A percentile compares a stretch with the other conserved stretches of the same genome.
Evolutionary conservation across 1,140 invertebrate species (phyloP).

Genomic region (Hermatobates lingyangjiaoensis): DNA sequence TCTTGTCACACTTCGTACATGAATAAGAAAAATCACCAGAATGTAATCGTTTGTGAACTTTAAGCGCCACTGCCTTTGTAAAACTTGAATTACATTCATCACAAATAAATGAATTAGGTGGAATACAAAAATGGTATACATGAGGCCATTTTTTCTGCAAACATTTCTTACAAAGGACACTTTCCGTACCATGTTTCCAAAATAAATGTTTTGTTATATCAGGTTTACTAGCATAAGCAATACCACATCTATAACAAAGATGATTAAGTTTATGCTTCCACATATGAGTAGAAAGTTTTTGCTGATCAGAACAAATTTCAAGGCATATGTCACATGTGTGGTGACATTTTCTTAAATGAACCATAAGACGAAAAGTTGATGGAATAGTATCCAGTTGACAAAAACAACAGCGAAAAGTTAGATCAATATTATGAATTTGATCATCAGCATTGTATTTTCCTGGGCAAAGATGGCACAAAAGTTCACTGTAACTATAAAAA

Average conservation of each 20-base stretch:
- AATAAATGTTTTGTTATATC: constrained; percentile 73
- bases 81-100: constrained; percentile 59
- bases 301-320: constrained; percentile 54
- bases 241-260: constrained; percentile 64
- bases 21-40: constrained; percentile 43
- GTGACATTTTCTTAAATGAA: constrained; percentile 61
- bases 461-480: constrained; percentile 65
- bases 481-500: constrained; percentile 67
- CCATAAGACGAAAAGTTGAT: constrained; percentile 68
- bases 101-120: constrained; percentile 51
- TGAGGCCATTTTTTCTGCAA: constrained; percentile 76
- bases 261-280: constrained; percentile 76
- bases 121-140: constrained; percentile 73
- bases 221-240: constrained; percentile 65
- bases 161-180: constrained; percentile 63
- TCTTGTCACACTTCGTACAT: constrained; percentile 50
- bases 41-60: constrained; percentile 64
- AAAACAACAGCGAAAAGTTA: constrained; percentile 48
- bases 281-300: constrained; percentile 59
- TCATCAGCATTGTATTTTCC: constrained; percentile 38
- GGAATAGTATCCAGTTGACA: constrained; percentile 50
- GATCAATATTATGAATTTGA: constrained; percentile 24
- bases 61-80: constrained; percentile 50
- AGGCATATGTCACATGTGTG: constrained; percentile 68
- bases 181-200: constrained; percentile 79